Conservation (phyloP, 1,140 invertebrate genomes). For the Araneus ventricosus region DNA sequence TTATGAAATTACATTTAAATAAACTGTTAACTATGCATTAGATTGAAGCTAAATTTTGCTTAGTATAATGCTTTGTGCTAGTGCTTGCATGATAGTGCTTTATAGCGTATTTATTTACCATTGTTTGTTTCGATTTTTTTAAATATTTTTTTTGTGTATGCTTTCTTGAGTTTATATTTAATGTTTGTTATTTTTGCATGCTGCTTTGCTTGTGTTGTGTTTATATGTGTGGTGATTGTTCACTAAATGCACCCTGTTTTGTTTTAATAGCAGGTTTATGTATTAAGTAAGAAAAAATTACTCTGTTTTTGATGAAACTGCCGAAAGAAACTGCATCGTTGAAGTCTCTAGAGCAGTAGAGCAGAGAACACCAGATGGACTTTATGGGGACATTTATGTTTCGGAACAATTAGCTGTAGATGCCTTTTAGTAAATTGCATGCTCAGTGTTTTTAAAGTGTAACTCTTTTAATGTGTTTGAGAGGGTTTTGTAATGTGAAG, state of each 20-base stretch:
- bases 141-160: neutral
- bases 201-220: conserved; percentile 10
- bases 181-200: neutral
- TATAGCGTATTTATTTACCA: too few relatives aligned
- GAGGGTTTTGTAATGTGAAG: too few relatives aligned
- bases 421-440: too few relatives aligned
- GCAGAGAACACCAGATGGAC: neutral
- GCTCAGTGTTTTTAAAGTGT: too few relatives aligned
- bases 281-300: conserved; percentile 44
- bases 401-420: too few relatives aligned
- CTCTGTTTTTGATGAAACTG: conserved; percentile 45
- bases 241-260: conserved; percentile 44
- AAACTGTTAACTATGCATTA: too few relatives aligned
- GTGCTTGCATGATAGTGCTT: neutral
- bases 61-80: neutral
- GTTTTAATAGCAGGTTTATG: conserved; percentile 57
- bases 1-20: too few relatives aligned
- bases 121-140: too few relatives aligned
- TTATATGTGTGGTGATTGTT: conserved; percentile 39
- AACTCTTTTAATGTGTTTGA: too few relatives aligned
- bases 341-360: conserved; percentile 10
- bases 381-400: neutral
- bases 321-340: conserved; percentile 39
- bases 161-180: neutral
- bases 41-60: too few relatives aligned